Base-by-base conservation (phyloP, 2,888 invertebrate genomes). In the Aradus depressus region DNA sequence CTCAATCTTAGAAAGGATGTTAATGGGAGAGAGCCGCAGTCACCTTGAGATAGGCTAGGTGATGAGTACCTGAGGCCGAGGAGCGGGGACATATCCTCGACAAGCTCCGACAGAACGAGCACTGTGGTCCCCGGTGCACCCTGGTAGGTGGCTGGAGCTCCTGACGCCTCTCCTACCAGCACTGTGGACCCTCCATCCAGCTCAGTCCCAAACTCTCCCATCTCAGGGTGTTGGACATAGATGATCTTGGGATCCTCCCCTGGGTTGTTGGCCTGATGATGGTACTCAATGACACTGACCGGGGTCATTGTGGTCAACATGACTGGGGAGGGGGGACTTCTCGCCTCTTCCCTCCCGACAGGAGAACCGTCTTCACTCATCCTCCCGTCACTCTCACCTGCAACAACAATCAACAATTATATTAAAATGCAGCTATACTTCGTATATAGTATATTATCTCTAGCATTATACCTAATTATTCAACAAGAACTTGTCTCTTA, bases 261-360 rank as follows among this genome's bases (percentile, higher is more conserved):
- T n/a, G n/a, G n/a, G n/a, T n/a, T n/a, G n/a, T n/a, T n/a, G n/a
- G n/a, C n/a, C 38, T 62, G 60, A 31, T 54, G 53, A 16, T 59
- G 50, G 23, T 57, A 59, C 16, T 60, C 61, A 23, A 58, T 59
- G 25, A 86, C 85, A 64, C 84, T 86, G 59, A 87, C 87, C 51
- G 87, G 86, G 55, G 86, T 87, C 87, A 88, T 88, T 64, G 86
- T 87, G 59, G 86, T 84, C 60, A 88, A 73, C 70, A 87, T 81
- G 57, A 82, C 77, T 62, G 81, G 82, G 70, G 78, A 69, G 44
- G 53, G 75, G 73, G 54, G 50, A 22, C 47, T 47, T 12, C 47
- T 23, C n/a, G 37, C 47, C 47, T 47, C 47, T 12, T 47, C 47
- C 47, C 38, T 47, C 1, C 16, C 25, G 16, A 26, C 41, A 5